phyloP scores from a whole-genome alignment of 2,797 vertebrate species.

The Scomberomorus guttatus region DNA sequence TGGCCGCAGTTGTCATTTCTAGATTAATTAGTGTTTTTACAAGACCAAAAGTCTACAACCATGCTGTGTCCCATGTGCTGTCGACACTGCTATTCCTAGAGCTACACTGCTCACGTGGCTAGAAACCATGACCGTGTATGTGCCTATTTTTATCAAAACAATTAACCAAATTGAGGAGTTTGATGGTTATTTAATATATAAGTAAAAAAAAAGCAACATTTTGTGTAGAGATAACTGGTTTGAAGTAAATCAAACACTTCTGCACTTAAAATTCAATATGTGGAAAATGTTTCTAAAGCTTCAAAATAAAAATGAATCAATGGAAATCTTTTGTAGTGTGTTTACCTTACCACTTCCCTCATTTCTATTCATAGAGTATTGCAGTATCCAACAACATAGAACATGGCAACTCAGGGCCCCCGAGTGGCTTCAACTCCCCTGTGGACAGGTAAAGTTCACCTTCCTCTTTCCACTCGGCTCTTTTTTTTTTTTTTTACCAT shows the following conservation, averaged over 20 bases:
- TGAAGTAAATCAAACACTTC: background rate
- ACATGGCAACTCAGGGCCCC: constrained; percentile 74
- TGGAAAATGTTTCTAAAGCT: background rate
- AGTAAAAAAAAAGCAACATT: background rate
- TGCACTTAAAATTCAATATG: background rate
- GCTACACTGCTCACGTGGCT: no score
- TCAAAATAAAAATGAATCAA: background rate
- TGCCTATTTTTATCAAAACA: background rate
- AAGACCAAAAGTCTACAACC: no score
- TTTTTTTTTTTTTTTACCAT: constrained; percentile 1
- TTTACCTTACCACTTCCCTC: constrained; percentile 11
- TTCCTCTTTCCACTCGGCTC: background rate
- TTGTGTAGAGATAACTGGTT: background rate
- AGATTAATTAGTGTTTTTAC: no score
- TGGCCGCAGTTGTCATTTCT: no score
- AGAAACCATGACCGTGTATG: background rate
- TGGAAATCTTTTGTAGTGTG: background rate
- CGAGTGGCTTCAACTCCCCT: constrained; percentile 90
- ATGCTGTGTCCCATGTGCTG: background rate
- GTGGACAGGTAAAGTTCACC: constrained; percentile 89
- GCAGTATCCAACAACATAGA: constrained; percentile 87
- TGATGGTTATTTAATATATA: background rate
- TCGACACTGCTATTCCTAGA: no score
- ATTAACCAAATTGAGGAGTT: background rate
- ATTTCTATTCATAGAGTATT: constrained; percentile 86